Conservation (phyloP, 2,888 invertebrate species). For the Eupeodes luniger region DNA sequence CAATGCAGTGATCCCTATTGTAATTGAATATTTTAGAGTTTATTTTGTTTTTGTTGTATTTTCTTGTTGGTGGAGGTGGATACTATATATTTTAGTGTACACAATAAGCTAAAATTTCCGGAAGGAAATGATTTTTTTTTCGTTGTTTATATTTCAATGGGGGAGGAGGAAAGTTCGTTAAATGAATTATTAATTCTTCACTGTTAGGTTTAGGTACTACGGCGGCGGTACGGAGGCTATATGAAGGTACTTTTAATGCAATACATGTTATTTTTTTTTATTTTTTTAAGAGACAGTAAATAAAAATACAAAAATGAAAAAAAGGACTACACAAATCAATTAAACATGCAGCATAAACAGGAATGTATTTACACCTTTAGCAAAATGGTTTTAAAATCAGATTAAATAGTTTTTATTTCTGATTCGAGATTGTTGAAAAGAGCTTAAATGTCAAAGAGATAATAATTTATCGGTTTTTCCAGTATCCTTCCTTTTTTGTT, state of each 20-base stretch:
- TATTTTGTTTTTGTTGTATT: slow-evolving; percentile 13
- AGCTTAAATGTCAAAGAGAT: no score
- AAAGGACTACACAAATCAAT: slow-evolving; percentile 53
- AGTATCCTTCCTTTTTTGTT: no score
- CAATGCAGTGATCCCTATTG: slow-evolving; percentile 74
- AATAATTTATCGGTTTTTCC: no score
- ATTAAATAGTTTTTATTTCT: no score
- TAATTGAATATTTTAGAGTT: slow-evolving; percentile 74
- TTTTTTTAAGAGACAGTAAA: slow-evolving; percentile 14
- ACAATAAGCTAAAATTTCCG: slow-evolving; percentile 66
- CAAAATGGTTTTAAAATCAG: no score
- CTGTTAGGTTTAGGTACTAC: background rate
- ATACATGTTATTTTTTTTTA: slow-evolving; percentile 11
- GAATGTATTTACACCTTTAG: no score
- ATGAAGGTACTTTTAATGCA: slow-evolving; percentile 43
- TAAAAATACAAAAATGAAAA: slow-evolving; percentile 19
- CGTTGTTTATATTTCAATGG: background rate
- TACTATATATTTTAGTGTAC: slow-evolving; percentile 20
- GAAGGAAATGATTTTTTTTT: slow-evolving; percentile 32
- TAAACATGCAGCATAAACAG: slow-evolving; percentile 40
- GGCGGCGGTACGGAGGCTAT: no score
- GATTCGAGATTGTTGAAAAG: no score
- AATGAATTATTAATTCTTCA: slow-evolving; percentile 69
- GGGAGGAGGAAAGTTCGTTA: slow-evolving; percentile 4
- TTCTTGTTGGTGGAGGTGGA: slow-evolving; percentile 22